Conservation (phyloP, 2,113 vertebrate species). For the Halichoeres trimaculatus region DNA sequence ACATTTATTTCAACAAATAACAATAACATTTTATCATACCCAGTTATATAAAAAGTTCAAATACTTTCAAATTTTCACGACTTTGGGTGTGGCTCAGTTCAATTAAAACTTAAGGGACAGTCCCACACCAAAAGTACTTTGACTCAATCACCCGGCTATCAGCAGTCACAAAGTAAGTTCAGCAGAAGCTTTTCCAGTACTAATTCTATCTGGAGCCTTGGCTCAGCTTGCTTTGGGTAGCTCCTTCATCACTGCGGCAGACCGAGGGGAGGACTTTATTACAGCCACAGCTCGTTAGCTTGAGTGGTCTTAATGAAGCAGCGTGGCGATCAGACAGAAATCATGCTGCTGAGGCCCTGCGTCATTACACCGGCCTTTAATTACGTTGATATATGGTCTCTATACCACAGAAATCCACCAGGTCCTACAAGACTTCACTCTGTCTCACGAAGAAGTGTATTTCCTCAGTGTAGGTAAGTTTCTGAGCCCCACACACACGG, state of each 20-base stretch:
- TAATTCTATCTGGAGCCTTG: constrained; percentile 89
- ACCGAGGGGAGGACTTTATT: constrained; percentile 98
- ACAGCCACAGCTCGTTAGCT: constrained; percentile 99
- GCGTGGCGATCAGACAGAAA: constrained; percentile 99
- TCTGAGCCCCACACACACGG: constrained; percentile 4
- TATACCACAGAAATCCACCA: constrained; percentile 85
- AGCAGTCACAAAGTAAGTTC: constrained; percentile 94
- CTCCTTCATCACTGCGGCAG: constrained; percentile 98
- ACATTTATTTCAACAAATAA: too few relatives aligned
- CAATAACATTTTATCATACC: too few relatives aligned
- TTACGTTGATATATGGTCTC: constrained; percentile 96
- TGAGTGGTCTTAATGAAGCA: constrained; percentile 99
- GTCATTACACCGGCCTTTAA: constrained; percentile 99
- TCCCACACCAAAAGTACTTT: constrained; percentile 16
- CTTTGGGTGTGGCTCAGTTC: neutral
- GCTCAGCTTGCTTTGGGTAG: constrained; percentile 89
- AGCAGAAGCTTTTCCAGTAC: constrained; percentile 91
- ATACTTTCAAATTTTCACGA: neutral
- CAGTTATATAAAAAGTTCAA: neutral
- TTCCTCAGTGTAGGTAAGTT: constrained; percentile 7
- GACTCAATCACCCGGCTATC: constrained; percentile 33
- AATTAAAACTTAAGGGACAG: neutral
- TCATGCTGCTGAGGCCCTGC: constrained; percentile 99
- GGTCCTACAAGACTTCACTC: constrained; percentile 81
- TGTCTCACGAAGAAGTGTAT: constrained; percentile 23